Conservation (phyloP, 2,888 invertebrate species). For the Phaonia tiefii region DNA sequence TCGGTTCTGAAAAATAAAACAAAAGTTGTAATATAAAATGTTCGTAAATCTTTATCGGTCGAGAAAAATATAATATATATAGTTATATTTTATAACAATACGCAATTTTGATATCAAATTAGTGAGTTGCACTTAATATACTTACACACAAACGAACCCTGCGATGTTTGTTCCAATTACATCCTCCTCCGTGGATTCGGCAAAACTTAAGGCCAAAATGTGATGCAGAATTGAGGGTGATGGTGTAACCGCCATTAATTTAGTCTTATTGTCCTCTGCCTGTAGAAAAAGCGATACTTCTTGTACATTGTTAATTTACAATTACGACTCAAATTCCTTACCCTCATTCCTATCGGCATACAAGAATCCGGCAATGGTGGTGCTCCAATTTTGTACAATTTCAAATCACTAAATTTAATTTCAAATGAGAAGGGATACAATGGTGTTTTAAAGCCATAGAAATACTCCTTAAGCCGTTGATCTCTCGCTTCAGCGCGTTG, state of each 20-base stretch:
- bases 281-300: conserved; percentile 50
- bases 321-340: no score
- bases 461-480: conserved; percentile 93
- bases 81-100: no score
- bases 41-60: no score
- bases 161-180: conserved; percentile 93
- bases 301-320: no score
- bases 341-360: conserved; percentile 97
- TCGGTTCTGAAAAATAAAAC: conserved; percentile 86
- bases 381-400: conserved; percentile 96
- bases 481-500: conserved; percentile 89
- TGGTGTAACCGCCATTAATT: conserved; percentile 90
- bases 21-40: not conserved
- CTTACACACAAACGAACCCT: conserved; percentile 96
- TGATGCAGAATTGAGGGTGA: conserved; percentile 91
- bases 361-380: conserved; percentile 96
- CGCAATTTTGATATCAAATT: no score
- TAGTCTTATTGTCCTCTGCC: conserved; percentile 92
- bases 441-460: conserved; percentile 92
- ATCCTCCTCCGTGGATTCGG: conserved; percentile 90
- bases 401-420: conserved; percentile 93
- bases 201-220: conserved; percentile 93
- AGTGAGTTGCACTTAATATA: conserved; percentile 72
- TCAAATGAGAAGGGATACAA: conserved; percentile 97
- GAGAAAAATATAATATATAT: no score